Evolutionary conservation across 2,113 vertebrate species (phyloP).

Genomic region (Eolophus roseicapilla): DNA sequence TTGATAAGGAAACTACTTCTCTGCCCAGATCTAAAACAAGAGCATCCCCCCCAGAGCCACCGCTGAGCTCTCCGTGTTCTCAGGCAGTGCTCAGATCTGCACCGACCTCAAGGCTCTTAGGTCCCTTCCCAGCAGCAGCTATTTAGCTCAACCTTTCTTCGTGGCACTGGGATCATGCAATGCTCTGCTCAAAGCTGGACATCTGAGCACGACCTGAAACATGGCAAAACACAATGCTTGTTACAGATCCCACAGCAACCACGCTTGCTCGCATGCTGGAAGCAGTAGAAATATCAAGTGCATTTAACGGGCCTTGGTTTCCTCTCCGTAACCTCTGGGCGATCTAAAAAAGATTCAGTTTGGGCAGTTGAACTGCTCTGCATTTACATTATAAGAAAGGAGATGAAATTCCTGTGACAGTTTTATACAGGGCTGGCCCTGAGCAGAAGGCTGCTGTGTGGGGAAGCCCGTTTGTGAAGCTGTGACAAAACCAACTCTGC

Average conservation of each 20-base stretch:
- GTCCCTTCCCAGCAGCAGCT: not conserved
- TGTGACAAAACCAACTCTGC: not conserved
- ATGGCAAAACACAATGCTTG: not conserved
- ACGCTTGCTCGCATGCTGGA: not conserved
- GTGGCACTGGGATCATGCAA: rapidly evolving
- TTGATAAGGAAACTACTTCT: not conserved
- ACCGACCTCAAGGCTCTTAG: rapidly evolving
- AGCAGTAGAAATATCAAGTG: not conserved
- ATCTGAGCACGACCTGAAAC: not conserved
- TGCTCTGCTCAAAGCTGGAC: not conserved
- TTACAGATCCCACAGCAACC: not conserved
- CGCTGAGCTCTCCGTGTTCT: rapidly evolving
- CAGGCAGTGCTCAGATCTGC: not conserved
- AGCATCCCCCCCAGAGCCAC: not conserved
- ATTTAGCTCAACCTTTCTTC: not conserved
- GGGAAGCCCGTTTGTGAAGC: not conserved
- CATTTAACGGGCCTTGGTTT: rapidly evolving
- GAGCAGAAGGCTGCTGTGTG: not conserved
- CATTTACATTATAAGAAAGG: not conserved
- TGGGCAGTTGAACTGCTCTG: not conserved
- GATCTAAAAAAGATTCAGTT: not conserved
- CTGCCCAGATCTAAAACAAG: not conserved
- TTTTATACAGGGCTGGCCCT: not conserved
- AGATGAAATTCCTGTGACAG: not conserved
- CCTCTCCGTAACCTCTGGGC: not conserved